Conservation (phyloP, 2,113 vertebrate species). For the Oreotragus oreotragus region DNA sequence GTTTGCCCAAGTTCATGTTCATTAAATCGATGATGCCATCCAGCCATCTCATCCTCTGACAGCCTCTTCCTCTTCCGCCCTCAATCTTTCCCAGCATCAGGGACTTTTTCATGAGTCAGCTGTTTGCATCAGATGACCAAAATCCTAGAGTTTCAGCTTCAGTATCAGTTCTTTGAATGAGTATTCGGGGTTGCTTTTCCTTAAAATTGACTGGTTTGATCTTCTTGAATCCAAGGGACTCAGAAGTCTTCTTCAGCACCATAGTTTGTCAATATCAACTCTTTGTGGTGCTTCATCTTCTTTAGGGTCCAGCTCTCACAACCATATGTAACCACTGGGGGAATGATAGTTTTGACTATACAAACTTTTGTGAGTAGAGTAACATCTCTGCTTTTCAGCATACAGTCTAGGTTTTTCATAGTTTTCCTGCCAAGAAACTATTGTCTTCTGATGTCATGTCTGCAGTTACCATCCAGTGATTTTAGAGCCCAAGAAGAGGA, state of each 20-base stretch:
- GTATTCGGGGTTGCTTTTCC: background rate
- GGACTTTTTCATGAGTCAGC: background rate
- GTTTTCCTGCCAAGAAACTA: background rate
- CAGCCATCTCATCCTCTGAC: background rate
- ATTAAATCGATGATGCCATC: background rate
- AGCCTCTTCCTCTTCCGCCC: background rate
- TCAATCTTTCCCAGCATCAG: background rate
- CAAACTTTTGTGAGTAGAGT: background rate
- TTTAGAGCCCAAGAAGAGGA: background rate
- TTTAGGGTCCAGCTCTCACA: background rate
- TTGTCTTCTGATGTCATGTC: background rate
- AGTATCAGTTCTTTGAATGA: background rate
- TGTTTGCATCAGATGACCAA: background rate
- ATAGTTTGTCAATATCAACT: accelerated
- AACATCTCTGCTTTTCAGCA: background rate
- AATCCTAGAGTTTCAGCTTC: background rate
- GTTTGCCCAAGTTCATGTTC: background rate
- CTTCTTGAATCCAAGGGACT: background rate
- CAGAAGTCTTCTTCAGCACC: background rate
- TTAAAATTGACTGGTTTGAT: background rate
- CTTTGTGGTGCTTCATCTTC: accelerated
- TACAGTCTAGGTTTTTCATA: background rate
- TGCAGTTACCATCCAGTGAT: background rate
- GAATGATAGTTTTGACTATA: background rate
- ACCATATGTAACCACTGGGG: background rate